Evolutionary conservation across 2,113 vertebrate species (phyloP).

Genomic region (Chunga burmeisteri): DNA sequence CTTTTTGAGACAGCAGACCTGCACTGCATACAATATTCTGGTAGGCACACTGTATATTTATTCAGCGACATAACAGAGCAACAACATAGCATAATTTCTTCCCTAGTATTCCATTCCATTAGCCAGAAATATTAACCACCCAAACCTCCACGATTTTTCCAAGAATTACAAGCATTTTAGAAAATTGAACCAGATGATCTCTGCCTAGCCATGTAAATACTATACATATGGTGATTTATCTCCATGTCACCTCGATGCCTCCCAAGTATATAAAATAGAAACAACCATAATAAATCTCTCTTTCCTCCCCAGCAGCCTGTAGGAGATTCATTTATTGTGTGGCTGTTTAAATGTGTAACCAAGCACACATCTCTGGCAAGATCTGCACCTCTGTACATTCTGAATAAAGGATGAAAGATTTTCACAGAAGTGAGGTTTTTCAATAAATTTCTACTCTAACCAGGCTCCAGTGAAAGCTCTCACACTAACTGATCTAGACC

Average conservation of each 20-base stretch:
- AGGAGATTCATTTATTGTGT: constrained; percentile 23
- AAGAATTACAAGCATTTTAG: constrained; percentile 17
- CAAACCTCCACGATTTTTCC: constrained; percentile 4
- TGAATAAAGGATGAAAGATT: constrained; percentile 1
- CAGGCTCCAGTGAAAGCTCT: not conserved
- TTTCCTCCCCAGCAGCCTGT: not conserved
- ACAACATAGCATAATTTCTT: not conserved
- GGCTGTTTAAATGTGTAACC: not conserved
- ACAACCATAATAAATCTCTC: constrained; percentile 43
- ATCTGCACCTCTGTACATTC: not conserved
- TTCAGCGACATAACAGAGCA: not conserved
- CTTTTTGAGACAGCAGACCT: not conserved
- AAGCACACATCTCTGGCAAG: not conserved
- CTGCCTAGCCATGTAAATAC: constrained; percentile 30
- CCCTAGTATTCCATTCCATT: not conserved
- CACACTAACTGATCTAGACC: not conserved
- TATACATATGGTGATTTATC: constrained; percentile 5
- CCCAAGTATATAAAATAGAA: constrained; percentile 47
- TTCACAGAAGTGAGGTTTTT: not conserved
- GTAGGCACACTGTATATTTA: not conserved
- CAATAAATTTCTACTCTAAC: not conserved
- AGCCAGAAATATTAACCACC: constrained; percentile 16
- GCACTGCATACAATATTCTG: not conserved
- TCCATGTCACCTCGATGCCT: constrained; percentile 24
- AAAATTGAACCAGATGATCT: constrained; percentile 43